Percentiles rank a stretch among this genome's conserved stretches.
These are phyloP conservation scores for Martes martes DNA, from an alignment of 2,113 vertebrate species.

Conservation along the genomic window DNA sequence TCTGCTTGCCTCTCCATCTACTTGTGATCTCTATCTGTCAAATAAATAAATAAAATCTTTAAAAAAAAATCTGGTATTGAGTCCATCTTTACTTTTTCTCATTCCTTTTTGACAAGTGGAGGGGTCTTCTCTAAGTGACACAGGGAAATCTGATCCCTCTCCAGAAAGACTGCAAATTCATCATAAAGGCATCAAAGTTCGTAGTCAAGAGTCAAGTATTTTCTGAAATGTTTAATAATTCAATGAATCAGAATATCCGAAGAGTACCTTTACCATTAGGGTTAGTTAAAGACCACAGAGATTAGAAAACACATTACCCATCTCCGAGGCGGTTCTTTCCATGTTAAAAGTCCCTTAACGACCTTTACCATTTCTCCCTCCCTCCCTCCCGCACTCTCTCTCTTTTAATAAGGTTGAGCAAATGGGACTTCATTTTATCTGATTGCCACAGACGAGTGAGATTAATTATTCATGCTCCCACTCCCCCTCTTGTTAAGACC, in stretches of 20 bases:
- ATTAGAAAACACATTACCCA: constrained; percentile 83
- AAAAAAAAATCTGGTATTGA: not conserved
- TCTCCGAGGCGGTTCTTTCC: constrained; percentile 78
- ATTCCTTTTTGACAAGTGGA: not conserved
- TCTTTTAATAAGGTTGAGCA: constrained; percentile 89
- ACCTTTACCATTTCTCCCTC: constrained; percentile 80
- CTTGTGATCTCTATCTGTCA: too few species aligned
- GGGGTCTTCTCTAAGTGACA: constrained; percentile 7
- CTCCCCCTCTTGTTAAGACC: constrained; percentile 82
- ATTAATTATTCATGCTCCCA: constrained; percentile 86
- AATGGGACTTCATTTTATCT: constrained; percentile 88
- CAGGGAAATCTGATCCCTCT: not conserved
- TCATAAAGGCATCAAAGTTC: constrained; percentile 60
- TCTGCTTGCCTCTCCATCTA: too few species aligned
- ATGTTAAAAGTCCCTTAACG: constrained; percentile 84
- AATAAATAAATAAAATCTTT: too few species aligned
- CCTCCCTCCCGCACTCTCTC: constrained; percentile 69
- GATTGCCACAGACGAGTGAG: constrained; percentile 79
- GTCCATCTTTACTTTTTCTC: not conserved
- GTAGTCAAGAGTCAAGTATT: constrained; percentile 63
- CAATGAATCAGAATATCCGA: constrained; percentile 74
- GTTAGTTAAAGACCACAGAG: constrained; percentile 88
- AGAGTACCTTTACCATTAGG: constrained; percentile 79
- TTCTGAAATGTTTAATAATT: constrained; percentile 82
- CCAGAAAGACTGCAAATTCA: constrained; percentile 45